Percentiles rank a stretch among this genome's conserved stretches.
phyloP scores from a whole-genome alignment of 2,888 invertebrate genomes.

The Asteroscopus sphinx region DNA sequence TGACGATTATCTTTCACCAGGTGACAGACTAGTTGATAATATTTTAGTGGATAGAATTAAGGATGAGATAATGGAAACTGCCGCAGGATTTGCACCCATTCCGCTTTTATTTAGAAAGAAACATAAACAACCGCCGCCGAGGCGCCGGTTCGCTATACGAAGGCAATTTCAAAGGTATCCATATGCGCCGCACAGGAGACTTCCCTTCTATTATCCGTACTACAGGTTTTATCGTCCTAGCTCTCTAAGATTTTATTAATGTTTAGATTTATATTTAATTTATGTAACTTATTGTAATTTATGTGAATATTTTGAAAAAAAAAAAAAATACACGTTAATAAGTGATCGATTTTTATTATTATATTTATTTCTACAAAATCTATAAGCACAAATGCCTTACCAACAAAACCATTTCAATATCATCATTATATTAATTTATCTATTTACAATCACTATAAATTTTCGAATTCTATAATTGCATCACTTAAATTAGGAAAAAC shows the following conservation, averaged over 20 bases:
- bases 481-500: conserved; percentile 62
- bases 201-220: conserved; percentile 72
- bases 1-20: conserved; percentile 48
- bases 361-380: conserved; percentile 78
- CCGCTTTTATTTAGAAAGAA: conserved; percentile 66
- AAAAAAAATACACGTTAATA: conserved; percentile 37
- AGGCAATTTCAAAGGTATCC: conserved; percentile 73
- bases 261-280: conserved; percentile 6
- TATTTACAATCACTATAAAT: conserved; percentile 66
- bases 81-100: conserved; percentile 78
- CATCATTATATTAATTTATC: conserved; percentile 63
- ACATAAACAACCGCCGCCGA: conserved; percentile 56
- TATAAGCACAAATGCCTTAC: conserved; percentile 74
- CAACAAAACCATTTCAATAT: conserved; percentile 52
- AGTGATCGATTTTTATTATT: conserved; percentile 62
- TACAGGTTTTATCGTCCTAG: conserved; percentile 76
- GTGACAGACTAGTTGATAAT: conserved; percentile 60
- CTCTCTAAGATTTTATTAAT: conserved; percentile 81
- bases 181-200: conserved; percentile 62
- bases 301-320: conserved; percentile 11
- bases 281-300: conserved; percentile 52
- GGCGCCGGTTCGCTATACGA: conserved; percentile 69
- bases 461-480: conserved; percentile 63
- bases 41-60: conserved; percentile 67
- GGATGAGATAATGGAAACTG: conserved; percentile 82